Evolutionary conservation across 2,888 invertebrate species (phyloP), one percentile per base, ranked within the genome.

Genomic region (Tolmerus cingulatus): DNA sequence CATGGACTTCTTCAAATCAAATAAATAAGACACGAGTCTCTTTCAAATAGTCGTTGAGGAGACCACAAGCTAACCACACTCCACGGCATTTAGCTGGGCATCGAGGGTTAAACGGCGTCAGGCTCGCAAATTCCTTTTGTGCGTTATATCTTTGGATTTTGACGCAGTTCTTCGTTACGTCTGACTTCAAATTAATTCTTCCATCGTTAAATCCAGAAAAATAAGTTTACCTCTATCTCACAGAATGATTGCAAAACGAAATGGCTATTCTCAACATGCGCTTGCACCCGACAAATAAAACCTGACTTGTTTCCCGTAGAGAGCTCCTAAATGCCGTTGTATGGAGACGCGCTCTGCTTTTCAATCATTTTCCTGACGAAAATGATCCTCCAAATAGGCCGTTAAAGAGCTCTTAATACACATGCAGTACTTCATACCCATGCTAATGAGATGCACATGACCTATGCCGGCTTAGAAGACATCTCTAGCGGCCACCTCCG

Each of bases 141-240:
- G 57, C 82, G 30, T 57, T 57, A 81, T 81, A 81, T 30, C 81
- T 30, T 8, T 23, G 81, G 30, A 81, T 30, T 9, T 23, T 55
- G 30, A 81, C 51, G 81, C 27, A 66, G 66, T 66, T 66, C 23
- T 27, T 66, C 66, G 66, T 27, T 66, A 51, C 14, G 51, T 51
- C 27, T 66, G 66, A 12, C 27, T 66, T 66, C 5, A 85, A 85
- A 85, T 85, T 85, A 85, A 85, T 85, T 85, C 74, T 23, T 27
- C n/a, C 85, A 74, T 85, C 85, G 85, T 85, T 74, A 85, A 85
- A 85, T 85, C 43, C 85, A 85, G 85, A 85, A 74, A 85, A 85
- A 57, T 82, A 57, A 74, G 85, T 74, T 85, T 46, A 51, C 74
- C 74, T 74, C 30, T 74, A 40, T 85, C 46, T 74, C 34, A 37